phyloP scores from a whole-genome alignment of 2,888 invertebrate species.

The Eucera pruinosa region DNA sequence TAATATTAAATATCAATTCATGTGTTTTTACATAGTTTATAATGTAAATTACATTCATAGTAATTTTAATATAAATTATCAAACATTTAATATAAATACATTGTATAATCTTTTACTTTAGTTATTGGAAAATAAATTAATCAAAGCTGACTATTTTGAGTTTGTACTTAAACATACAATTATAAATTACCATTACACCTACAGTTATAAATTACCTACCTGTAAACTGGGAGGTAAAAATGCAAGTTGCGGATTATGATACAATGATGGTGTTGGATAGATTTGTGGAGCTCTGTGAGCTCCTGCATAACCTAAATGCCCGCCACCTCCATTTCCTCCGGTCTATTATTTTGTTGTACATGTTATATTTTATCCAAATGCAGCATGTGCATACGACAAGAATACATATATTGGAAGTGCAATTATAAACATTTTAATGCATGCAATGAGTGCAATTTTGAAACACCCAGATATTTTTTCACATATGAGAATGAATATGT shows the following conservation, averaged over 20 bases:
- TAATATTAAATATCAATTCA: neutral
- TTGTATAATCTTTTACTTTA: neutral
- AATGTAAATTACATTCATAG: neutral
- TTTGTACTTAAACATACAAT: neutral
- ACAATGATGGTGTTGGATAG: slow-evolving; percentile 83
- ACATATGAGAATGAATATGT: slow-evolving; percentile 2
- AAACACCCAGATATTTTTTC: slow-evolving; percentile 24
- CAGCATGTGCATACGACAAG: slow-evolving; percentile 78
- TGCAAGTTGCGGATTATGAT: slow-evolving; percentile 83
- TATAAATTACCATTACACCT: neutral
- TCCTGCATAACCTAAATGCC: slow-evolving; percentile 81
- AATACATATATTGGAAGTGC: slow-evolving; percentile 54
- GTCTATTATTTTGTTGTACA: slow-evolving; percentile 75
- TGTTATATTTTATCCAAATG: slow-evolving; percentile 78
- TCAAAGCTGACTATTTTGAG: neutral
- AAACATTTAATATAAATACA: neutral
- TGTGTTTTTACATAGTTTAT: neutral
- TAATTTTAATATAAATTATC: neutral
- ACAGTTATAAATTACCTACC: slow-evolving; percentile 67
- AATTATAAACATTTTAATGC: slow-evolving; percentile 29
- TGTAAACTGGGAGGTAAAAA: slow-evolving; percentile 83
- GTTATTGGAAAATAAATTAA: too few relatives aligned
- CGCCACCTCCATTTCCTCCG: slow-evolving; percentile 79
- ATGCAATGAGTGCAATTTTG: slow-evolving; percentile 36
- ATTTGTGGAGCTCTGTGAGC: slow-evolving; percentile 83